Conservation (phyloP, 1,140 invertebrate genomes). For the Drosophila burlai region DNA sequence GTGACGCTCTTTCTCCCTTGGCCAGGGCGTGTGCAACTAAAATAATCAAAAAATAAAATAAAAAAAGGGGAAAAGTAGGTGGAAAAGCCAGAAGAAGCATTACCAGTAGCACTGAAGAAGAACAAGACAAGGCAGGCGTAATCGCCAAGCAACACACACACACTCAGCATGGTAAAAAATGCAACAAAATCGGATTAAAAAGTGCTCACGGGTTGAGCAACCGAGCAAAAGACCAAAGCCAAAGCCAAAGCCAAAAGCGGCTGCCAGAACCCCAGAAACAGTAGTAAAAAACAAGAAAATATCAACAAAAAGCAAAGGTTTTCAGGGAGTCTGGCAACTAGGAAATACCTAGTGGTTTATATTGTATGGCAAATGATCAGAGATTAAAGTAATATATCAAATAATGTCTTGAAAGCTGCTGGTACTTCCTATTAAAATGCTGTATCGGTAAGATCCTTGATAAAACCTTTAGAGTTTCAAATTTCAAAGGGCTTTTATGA, state of each 20-base stretch:
- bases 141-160: slow-evolving; percentile 68
- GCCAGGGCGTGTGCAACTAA: slow-evolving; percentile 52
- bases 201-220: slow-evolving; percentile 70
- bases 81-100: slow-evolving; percentile 37
- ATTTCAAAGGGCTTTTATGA: too few species aligned
- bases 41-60: slow-evolving; percentile 69
- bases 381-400: too few species aligned
- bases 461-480: too few species aligned
- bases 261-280: slow-evolving; percentile 38
- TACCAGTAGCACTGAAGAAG: slow-evolving; percentile 29
- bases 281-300: slow-evolving; percentile 32
- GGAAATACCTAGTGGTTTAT: background rate
- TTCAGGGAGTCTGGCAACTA: background rate
- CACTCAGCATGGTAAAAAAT: slow-evolving; percentile 66
- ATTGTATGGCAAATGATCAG: too few species aligned
- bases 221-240: slow-evolving; percentile 61
- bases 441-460: too few species aligned
- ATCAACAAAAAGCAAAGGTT: background rate
- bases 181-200: slow-evolving; percentile 80
- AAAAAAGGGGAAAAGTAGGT: slow-evolving; percentile 40
- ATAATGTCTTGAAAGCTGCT: background rate
- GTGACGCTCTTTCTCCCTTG: slow-evolving; percentile 12
- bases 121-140: slow-evolving; percentile 50
- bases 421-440: too few species aligned
- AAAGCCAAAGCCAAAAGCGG: slow-evolving; percentile 52